Evolutionary conservation across 2,113 vertebrate genomes (phyloP).

Genomic region (Chiloscyllium plagiosum): DNA sequence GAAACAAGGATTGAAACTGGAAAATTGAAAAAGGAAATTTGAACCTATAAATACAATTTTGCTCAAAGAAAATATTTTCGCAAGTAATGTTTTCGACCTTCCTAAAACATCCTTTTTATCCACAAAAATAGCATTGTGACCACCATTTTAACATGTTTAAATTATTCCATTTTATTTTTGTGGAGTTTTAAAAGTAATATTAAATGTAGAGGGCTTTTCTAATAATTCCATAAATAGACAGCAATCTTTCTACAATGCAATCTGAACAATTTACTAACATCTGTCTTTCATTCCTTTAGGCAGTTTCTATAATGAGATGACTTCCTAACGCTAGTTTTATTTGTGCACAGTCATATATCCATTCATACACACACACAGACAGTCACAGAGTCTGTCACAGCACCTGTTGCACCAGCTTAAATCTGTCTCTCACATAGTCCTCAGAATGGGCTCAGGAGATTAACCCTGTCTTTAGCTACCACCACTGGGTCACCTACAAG

Average conservation of each 20-base stretch:
- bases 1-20: neutral
- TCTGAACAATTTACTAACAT: neutral
- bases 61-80: neutral
- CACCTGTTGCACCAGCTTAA: neutral
- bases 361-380: neutral
- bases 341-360: neutral
- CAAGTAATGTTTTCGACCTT: neutral
- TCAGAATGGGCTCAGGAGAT: neutral
- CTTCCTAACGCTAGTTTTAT: neutral
- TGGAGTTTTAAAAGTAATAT: neutral
- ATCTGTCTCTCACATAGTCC: neutral
- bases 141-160: neutral
- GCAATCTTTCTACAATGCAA: neutral
- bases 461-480: neutral
- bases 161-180: neutral
- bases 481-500: neutral
- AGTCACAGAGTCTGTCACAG: neutral
- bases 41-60: neutral
- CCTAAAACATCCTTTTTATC: neutral
- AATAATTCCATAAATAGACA: neutral
- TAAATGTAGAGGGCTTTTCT: neutral
- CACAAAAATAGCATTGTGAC: neutral
- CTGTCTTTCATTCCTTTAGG: neutral
- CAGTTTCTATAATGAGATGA: neutral
- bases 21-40: conserved; percentile 3